phyloP scores from a whole-genome alignment of 2,113 vertebrate genomes.

The Corythaeola cristata region DNA sequence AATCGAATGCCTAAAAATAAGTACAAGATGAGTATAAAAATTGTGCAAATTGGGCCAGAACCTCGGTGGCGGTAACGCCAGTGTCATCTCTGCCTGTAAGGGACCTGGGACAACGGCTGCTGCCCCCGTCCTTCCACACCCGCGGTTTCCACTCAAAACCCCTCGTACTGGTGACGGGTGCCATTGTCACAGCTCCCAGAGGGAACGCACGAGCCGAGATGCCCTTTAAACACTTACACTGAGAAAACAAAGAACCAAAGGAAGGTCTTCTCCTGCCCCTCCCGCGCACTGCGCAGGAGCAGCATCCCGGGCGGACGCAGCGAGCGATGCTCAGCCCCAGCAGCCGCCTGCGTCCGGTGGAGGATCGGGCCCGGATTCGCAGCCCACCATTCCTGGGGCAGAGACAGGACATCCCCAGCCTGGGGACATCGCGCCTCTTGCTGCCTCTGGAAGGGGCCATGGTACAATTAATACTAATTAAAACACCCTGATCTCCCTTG shows the following conservation, averaged over 20 bases:
- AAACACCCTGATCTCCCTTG: background rate
- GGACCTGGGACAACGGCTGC: background rate
- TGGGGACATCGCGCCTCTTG: background rate
- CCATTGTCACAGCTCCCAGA: background rate
- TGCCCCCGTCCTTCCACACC: background rate
- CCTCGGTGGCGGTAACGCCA: background rate
- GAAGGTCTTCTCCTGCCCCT: background rate
- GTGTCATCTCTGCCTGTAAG: background rate
- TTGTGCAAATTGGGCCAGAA: background rate
- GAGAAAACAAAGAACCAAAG: background rate
- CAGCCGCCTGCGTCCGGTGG: background rate
- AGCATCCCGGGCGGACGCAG: background rate
- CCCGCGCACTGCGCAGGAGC: accelerated
- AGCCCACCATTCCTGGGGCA: background rate
- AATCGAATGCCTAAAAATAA: background rate
- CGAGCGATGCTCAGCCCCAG: background rate
- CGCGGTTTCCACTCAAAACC: background rate
- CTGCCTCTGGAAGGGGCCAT: background rate
- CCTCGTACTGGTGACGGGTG: background rate
- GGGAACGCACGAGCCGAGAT: background rate
- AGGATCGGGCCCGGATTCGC: background rate
- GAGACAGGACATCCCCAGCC: background rate
- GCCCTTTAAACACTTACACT: background rate
- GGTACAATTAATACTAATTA: background rate
- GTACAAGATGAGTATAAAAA: background rate